phyloP scores from a whole-genome alignment of 2,113 vertebrate species.

The Chrysemys picta region DNA sequence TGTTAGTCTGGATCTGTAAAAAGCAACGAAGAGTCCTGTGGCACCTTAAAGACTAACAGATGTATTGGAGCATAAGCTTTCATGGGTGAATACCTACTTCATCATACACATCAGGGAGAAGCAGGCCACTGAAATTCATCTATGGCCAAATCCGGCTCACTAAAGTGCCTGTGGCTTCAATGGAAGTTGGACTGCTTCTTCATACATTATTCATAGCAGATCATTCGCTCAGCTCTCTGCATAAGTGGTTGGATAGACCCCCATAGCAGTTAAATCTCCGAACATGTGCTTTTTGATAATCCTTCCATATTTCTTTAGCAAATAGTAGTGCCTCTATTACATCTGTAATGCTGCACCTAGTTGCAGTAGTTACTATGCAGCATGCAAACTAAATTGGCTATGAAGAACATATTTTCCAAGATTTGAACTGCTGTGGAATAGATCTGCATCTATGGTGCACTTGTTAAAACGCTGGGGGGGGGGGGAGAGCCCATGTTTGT shows the following conservation, averaged over 20 bases:
- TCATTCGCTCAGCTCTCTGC: conserved; percentile 25
- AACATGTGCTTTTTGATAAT: not conserved
- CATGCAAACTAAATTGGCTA: conserved; percentile 48
- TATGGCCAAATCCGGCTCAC: not conserved
- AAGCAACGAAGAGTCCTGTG: too few species aligned
- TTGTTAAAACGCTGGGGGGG: conserved; percentile 42
- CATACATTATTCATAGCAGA: conserved; percentile 9
- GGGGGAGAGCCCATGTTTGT: conserved; percentile 26
- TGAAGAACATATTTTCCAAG: conserved; percentile 40
- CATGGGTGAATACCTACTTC: too few species aligned
- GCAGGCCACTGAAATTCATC: not conserved
- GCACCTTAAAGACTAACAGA: too few species aligned
- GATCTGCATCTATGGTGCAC: conserved; percentile 15
- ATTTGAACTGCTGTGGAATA: conserved; percentile 50
- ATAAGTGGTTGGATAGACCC: not conserved
- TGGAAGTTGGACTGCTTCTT: not conserved
- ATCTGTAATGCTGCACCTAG: conserved; percentile 44
- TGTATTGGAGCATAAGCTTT: too few species aligned
- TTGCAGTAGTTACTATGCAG: conserved; percentile 54
- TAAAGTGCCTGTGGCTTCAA: not conserved
- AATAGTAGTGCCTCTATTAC: not conserved
- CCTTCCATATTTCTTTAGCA: not conserved
- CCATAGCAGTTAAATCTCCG: not conserved
- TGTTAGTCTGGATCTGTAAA: too few species aligned
- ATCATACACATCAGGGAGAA: not conserved